phyloP scores from a whole-genome alignment of 2,888 invertebrate species.

The Lasius fuliginosus region DNA sequence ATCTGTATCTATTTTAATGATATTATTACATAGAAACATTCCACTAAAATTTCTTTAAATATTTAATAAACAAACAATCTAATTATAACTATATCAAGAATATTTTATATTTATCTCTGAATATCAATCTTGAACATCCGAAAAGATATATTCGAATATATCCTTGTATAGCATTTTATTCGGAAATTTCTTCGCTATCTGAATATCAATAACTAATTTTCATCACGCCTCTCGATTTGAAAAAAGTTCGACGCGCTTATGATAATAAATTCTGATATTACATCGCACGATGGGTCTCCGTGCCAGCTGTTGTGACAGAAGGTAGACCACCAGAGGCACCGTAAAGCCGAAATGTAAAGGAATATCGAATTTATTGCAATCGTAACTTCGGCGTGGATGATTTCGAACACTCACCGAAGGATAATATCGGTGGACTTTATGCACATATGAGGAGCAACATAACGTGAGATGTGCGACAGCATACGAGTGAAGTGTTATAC shows the following conservation, averaged over 20 bases:
- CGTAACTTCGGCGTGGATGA: constrained; percentile 5
- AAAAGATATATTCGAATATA: not conserved
- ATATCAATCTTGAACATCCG: not conserved
- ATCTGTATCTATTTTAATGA: not conserved
- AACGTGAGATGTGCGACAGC: not conserved
- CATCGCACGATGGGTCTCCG: not conserved
- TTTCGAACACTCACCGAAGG: not conserved
- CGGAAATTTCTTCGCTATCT: not conserved
- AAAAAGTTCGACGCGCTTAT: not conserved
- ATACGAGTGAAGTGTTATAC: constrained; percentile 30
- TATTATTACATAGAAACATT: not conserved
- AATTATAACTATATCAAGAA: not conserved
- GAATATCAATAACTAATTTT: not conserved
- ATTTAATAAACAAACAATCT: not conserved
- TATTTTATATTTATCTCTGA: not conserved
- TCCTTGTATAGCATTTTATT: not conserved
- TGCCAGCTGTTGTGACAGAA: constrained; percentile 11
- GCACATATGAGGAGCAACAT: not conserved
- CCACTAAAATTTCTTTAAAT: not conserved
- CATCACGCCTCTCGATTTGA: not conserved
- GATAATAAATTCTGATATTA: constrained; percentile 40
- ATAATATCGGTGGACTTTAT: constrained; percentile 21
- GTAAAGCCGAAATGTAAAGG: constrained; percentile 36
- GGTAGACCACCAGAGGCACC: not conserved
- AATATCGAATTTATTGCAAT: constrained; percentile 53